Base-by-base conservation (phyloP, 37 sponge, comb jelly and placozoan genomes). In the Amphimedon queenslandica region DNA sequence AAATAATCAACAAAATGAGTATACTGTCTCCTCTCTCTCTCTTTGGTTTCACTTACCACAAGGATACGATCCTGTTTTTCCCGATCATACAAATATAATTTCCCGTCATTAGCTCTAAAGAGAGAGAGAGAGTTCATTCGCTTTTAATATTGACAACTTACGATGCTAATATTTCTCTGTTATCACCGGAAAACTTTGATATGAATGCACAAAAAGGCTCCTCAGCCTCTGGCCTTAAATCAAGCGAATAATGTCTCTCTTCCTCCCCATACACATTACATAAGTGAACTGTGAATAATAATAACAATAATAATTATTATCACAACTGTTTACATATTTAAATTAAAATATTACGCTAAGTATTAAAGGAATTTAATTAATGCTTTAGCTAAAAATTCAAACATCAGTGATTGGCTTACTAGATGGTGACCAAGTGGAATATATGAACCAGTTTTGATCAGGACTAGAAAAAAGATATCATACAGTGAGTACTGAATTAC, bases 401-500 rank as follows among this genome's bases (percentile, higher is more conserved):
- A 6, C 21, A n/a, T n/a, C n/a, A n/a, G n/a, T n/a, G n/a, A 20
- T 38, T 3, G 11, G 43, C 86, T 56, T 80, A 90, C 87, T 32
- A 27, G 25, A 72, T 60, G 78, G 79, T 29, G 80, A 84, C 94
- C 94, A 93, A 13, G 87, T 93, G 55, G 84, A 80, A 71, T 93
- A 93, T 20, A 63, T 58, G 21, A 93, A 75, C 66, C 76, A 77
- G 68, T 65, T 37, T 31, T 87, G 74, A 81, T 90, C 91, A 37
- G 75, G 91, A 63, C 91, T 90, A 55, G 2, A 69, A 53, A 42
- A 6, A 29, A 65, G 33, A 51, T 20, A 55, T n/a, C 23, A 47
- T 1, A 51, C 13, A 27, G 57, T 20, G 13, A 31, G 11, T 30
- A 21, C 8, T 63, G 16, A 30, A 63, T 31, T 10, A 63, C 64